A percentile compares a stretch with the other conserved stretches of the same genome.
Evolutionary conservation across 1,140 invertebrate species (phyloP).

Genomic region (Melanaphis sacchari): DNA sequence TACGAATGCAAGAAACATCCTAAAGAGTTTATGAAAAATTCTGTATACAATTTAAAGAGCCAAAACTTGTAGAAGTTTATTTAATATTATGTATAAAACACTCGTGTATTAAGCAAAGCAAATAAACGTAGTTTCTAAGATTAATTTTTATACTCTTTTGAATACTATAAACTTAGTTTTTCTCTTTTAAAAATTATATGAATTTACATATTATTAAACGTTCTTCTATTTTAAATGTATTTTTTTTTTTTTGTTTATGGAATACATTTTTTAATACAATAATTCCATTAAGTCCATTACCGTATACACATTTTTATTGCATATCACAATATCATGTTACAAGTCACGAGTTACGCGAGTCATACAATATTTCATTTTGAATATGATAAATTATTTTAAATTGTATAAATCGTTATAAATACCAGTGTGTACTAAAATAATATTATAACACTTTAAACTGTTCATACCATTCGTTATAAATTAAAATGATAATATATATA

Average conservation of each 20-base stretch:
- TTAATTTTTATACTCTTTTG: background rate
- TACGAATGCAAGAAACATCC: background rate
- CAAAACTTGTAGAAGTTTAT: background rate
- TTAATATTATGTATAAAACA: slow-evolving; percentile 3
- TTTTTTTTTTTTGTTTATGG: background rate
- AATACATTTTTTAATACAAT: background rate
- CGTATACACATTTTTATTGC: background rate
- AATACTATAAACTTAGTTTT: background rate
- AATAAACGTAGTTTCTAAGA: slow-evolving; percentile 17
- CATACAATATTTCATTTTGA: background rate
- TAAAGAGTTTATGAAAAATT: background rate
- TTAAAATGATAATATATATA: background rate
- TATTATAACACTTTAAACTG: slow-evolving; percentile 10
- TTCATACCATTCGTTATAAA: slow-evolving; percentile 12
- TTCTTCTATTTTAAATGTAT: background rate
- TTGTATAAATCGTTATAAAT: background rate
- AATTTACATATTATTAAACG: slow-evolving; percentile 31
- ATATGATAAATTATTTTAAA: background rate
- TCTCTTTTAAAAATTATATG: background rate
- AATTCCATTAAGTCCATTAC: background rate
- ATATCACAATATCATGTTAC: background rate
- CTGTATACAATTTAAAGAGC: background rate
- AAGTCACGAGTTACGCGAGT: background rate
- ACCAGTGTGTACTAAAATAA: background rate
- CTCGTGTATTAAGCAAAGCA: background rate